Conservation (phyloP, 2,888 invertebrate genomes). For the Oscheius sp. region DNA sequence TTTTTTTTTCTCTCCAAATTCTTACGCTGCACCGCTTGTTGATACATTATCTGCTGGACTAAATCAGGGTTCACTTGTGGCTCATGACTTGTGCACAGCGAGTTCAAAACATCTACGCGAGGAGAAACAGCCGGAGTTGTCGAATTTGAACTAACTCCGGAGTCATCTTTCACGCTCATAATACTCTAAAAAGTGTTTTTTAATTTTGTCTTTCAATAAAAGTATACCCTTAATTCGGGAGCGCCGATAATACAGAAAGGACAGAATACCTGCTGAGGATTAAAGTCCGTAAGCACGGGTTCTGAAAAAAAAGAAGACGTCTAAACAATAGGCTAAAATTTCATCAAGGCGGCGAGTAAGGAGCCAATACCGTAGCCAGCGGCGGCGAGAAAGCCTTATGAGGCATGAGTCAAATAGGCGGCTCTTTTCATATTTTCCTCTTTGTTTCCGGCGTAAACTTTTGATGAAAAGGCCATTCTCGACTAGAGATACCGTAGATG, state of each 20-base stretch:
- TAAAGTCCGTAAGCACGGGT: slow-evolving; percentile 19
- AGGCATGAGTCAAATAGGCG: slow-evolving; percentile 30
- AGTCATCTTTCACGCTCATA: slow-evolving; percentile 26
- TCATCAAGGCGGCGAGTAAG: slow-evolving; percentile 12
- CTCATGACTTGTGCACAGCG: background rate
- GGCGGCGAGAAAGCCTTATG: slow-evolving; percentile 26
- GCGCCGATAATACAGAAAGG: slow-evolving; percentile 6
- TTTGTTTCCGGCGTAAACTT: slow-evolving; percentile 20
- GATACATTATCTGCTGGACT: slow-evolving; percentile 8
- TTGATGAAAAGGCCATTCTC: background rate
- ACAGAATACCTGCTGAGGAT: background rate
- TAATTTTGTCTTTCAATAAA: background rate
- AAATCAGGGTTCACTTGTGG: slow-evolving; percentile 1
- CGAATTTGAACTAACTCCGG: slow-evolving; percentile 25
- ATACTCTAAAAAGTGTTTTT: background rate
- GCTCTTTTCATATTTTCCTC: slow-evolving; percentile 21
- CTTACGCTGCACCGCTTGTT: slow-evolving; percentile 27
- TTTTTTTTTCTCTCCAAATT: background rate
- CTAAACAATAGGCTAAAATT: slow-evolving; percentile 13
- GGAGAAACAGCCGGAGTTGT: slow-evolving; percentile 19
- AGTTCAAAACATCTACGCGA: slow-evolving; percentile 17
- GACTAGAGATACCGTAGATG: background rate
- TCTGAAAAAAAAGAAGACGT: slow-evolving; percentile 19
- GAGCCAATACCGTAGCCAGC: slow-evolving; percentile 24
- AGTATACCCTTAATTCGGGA: background rate